These are phyloP conservation scores for Blastobasis lacticolella DNA, from an alignment of 2,888 invertebrate species.

Conservation along the genomic window DNA sequence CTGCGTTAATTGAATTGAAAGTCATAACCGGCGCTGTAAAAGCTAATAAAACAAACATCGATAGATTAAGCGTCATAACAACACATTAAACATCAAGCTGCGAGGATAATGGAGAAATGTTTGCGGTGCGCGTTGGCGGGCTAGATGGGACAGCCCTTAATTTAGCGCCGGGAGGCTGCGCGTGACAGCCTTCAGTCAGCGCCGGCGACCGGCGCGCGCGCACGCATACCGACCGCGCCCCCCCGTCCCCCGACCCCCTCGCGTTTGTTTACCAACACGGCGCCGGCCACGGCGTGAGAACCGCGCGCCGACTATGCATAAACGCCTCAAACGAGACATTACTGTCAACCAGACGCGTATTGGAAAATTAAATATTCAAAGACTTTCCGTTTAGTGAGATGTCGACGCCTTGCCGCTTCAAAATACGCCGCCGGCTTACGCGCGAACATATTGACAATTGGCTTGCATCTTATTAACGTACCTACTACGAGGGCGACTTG, in stretches of 20 bases:
- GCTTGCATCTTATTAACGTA: no score
- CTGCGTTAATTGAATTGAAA: no score
- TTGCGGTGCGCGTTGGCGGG: constrained; percentile 10
- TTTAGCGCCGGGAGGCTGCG: constrained; percentile 49
- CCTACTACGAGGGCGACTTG: no score
- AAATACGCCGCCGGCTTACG: constrained; percentile 48
- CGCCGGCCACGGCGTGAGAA: constrained; percentile 34
- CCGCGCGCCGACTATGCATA: constrained; percentile 24
- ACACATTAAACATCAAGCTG: no score
- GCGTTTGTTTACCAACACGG: constrained; percentile 58
- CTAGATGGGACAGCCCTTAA: constrained; percentile 30
- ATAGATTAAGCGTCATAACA: no score
- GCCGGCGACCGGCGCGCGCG: constrained; percentile 61
- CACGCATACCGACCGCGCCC: constrained; percentile 44
- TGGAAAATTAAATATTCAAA: constrained; percentile 41
- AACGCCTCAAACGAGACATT: constrained; percentile 24
- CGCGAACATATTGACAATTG: constrained; percentile 11
- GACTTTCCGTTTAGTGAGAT: constrained; percentile 58
- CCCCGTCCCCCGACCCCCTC: constrained; percentile 22
- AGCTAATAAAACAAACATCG: no score
- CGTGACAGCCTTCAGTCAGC: constrained; percentile 65
- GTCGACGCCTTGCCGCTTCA: constrained; percentile 54
- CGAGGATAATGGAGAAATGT: constrained; percentile 7
- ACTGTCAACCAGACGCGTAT: constrained; percentile 25
- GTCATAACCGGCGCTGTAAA: no score